A percentile compares a stretch with the other conserved stretches of the same genome.
Evolutionary conservation across 2,113 vertebrate species (phyloP).

Genomic region (Dolichotis patagonum): DNA sequence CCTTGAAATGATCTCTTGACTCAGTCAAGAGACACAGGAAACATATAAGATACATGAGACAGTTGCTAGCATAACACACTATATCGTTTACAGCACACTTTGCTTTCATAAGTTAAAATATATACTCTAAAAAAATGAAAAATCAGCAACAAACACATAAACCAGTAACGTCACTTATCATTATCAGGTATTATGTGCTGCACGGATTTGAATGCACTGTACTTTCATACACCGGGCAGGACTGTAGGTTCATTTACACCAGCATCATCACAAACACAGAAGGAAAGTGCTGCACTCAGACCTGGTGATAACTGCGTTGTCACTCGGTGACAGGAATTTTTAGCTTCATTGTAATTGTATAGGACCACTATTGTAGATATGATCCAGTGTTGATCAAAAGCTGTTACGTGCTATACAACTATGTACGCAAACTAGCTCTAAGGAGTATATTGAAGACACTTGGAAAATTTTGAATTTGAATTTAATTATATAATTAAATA

Average conservation of each 20-base stretch:
- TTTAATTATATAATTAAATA: constrained; percentile 22
- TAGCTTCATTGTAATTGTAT: not conserved
- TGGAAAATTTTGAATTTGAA: not conserved
- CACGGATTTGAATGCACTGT: not conserved
- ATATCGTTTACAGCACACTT: not conserved
- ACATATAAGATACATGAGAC: not conserved
- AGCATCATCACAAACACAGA: not conserved
- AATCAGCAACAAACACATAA: not conserved
- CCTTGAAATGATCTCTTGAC: not conserved
- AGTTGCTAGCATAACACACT: too few species aligned
- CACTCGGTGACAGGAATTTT: not conserved
- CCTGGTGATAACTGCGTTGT: not conserved
- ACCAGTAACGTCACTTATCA: not conserved
- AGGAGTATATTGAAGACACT: not conserved
- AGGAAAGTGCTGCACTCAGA: not conserved
- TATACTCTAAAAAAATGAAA: not conserved
- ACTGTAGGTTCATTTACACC: not conserved
- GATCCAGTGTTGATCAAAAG: not conserved
- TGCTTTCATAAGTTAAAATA: not conserved
- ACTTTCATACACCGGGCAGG: not conserved
- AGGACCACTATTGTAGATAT: not conserved
- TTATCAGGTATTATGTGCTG: not conserved
- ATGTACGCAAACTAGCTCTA: not conserved
- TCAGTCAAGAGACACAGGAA: not conserved
- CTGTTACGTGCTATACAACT: not conserved